Conservation (phyloP, 30 jellyfish, hydroid and myxozoan species). For the Turritopsis dohrnii region DNA sequence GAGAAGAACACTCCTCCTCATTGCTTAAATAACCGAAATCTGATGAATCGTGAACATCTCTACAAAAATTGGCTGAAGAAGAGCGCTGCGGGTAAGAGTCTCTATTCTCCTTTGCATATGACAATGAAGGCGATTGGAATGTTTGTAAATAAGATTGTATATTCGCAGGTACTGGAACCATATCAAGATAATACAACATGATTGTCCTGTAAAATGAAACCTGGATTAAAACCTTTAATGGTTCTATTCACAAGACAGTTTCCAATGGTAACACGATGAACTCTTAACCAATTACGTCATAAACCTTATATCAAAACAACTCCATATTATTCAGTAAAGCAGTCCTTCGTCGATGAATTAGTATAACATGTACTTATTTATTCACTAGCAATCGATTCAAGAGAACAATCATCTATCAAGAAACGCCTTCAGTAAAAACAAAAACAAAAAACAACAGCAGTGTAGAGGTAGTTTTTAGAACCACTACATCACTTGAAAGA, state of each 20-base stretch:
- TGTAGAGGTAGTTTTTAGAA: no score
- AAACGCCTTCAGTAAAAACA: no score
- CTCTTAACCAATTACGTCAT: neutral
- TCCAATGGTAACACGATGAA: neutral
- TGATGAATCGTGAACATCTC: neutral
- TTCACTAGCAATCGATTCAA: neutral
- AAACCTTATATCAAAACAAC: neutral
- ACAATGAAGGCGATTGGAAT: constrained; percentile 13
- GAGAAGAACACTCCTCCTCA: neutral
- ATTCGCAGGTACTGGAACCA: constrained; percentile 27
- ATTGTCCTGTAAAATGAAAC: neutral
- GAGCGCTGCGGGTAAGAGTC: neutral
- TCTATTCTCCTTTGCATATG: neutral
- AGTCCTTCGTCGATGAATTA: no score
- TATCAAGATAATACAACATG: constrained; percentile 30
- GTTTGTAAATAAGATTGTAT: constrained; percentile 22
- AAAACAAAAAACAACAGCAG: no score
- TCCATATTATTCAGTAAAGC: neutral
- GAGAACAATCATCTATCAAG: neutral
- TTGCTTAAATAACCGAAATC: neutral
- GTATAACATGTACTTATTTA: no score
- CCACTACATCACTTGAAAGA: no score
- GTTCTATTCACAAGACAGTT: neutral
- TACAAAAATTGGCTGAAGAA: neutral
- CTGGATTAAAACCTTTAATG: neutral